Conservation (phyloP, 2,888 invertebrate genomes). For the Resseliella maxima region DNA sequence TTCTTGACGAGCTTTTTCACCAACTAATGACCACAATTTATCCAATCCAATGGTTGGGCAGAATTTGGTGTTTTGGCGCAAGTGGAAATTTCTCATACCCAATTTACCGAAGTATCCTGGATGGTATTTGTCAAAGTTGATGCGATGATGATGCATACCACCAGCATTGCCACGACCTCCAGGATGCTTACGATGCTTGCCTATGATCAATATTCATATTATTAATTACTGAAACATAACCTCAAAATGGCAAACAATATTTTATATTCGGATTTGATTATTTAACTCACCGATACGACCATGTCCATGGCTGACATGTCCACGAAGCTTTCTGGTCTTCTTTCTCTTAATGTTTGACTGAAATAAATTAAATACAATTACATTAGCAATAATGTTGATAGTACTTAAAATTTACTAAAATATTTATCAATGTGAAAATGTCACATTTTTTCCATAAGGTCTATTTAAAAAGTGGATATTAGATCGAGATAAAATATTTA, state of each 20-base stretch:
- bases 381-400: too few relatives aligned
- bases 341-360: constrained; percentile 90
- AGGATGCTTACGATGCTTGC: constrained; percentile 99
- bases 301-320: constrained; percentile 99
- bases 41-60: constrained; percentile 96
- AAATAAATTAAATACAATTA: constrained; percentile 66
- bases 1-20: constrained; percentile 87
- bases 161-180: constrained; percentile 99
- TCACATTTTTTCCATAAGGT: too few relatives aligned
- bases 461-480: too few relatives aligned
- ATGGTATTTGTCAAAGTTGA: constrained; percentile 99
- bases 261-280: background rate
- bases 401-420: too few relatives aligned
- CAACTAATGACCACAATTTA: constrained; percentile 96
- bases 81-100: constrained; percentile 99
- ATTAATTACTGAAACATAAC: constrained; percentile 55
- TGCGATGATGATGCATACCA: constrained; percentile 99
- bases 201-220: constrained; percentile 68
- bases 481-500: too few relatives aligned
- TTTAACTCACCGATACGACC: constrained; percentile 92
- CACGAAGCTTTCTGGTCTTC: constrained; percentile 99
- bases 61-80: constrained; percentile 90
- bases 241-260: constrained; percentile 55
- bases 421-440: background rate
- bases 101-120: constrained; percentile 99